Base-by-base conservation (phyloP, 2,797 vertebrate genomes). In the Crax fasciolata region DNA sequence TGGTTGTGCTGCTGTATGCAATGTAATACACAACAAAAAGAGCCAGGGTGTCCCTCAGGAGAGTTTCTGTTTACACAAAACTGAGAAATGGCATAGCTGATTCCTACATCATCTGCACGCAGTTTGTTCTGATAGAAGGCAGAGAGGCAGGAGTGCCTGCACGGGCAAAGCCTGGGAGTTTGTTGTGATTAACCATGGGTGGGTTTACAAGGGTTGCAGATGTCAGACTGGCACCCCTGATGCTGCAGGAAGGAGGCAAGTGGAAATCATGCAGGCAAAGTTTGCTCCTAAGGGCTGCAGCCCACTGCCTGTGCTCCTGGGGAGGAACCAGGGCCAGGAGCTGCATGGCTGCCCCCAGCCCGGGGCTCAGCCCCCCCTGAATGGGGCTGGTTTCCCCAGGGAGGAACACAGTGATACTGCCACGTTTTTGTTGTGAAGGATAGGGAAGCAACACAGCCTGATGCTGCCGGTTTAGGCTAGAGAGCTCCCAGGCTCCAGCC, bases 381-480 rank as follows among this genome's bases (percentile, higher is more conserved):
- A 73, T 30, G 2, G 30, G 8, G 17, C 9, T 11, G 11, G 51
- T 41, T 46, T 38, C 28, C 49, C 66, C 46, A 1, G 20, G 12
- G 43, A 19, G 32, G 61, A 73, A 10, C 24, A 7, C 18, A 65
- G 27, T 0, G 1, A 46, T n/a, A 2, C 12, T 39, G 35, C 63
- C 38, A 25, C 3, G 0, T 11, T 58, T 41, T n/a, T 1, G 2
- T 28, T 48, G 65, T 20, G 52, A 51, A 2, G 7, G 52, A 18
- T 3, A 16, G 20, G n/a, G 41, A 25, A 65, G 67, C 10, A 46
- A 7, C 0, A 0, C n/a, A n/a, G n/a, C 25, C 67, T 66, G 63
- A 30, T 0, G 0, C 71, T 52, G 84, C 28, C 46, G 57, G 9
- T 7, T 72, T 38, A 77, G 51, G 49, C 17, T 54, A 19, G 32